These are phyloP conservation scores for Blastobasis lacticolella DNA, from an alignment of 2,888 invertebrate species.

Conservation along the genomic window DNA sequence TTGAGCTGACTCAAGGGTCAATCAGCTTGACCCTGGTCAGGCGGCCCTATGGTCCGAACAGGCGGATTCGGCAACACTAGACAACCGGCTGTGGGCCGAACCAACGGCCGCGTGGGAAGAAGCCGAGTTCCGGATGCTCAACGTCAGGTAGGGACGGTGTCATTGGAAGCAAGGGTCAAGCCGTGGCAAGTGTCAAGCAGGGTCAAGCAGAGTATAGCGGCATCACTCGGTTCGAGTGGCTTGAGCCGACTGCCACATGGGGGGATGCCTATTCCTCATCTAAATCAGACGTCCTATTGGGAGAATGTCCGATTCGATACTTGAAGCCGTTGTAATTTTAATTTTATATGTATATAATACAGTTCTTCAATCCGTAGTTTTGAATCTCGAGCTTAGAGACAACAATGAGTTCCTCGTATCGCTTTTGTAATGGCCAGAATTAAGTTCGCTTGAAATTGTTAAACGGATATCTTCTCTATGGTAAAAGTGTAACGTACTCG, in stretches of 20 bases:
- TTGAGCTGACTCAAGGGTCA: constrained; percentile 88
- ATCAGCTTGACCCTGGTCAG: constrained; percentile 88
- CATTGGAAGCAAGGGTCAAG: not conserved
- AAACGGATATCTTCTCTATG: too few relatives aligned
- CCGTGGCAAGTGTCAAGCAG: too few relatives aligned
- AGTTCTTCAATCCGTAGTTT: not conserved
- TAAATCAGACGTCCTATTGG: too few relatives aligned
- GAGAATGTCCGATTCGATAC: too few relatives aligned
- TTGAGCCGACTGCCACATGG: too few relatives aligned
- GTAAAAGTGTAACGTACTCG: too few relatives aligned
- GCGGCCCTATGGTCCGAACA: constrained; percentile 92
- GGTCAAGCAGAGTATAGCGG: not conserved
- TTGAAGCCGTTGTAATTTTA: too few relatives aligned
- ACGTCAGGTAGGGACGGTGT: constrained; percentile 55
- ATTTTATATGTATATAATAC: too few relatives aligned
- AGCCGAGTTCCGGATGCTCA: constrained; percentile 82
- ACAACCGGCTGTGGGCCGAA: constrained; percentile 85
- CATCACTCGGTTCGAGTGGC: not conserved
- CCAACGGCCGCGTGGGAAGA: constrained; percentile 77
- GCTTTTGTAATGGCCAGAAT: too few relatives aligned
- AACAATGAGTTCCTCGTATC: too few relatives aligned
- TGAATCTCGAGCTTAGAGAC: not conserved
- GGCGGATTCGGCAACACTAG: constrained; percentile 79
- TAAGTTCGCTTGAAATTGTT: too few relatives aligned
- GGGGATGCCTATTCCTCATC: too few relatives aligned